Conservation (phyloP, 2,113 vertebrate species). For the Chaetodon trifascialis region DNA sequence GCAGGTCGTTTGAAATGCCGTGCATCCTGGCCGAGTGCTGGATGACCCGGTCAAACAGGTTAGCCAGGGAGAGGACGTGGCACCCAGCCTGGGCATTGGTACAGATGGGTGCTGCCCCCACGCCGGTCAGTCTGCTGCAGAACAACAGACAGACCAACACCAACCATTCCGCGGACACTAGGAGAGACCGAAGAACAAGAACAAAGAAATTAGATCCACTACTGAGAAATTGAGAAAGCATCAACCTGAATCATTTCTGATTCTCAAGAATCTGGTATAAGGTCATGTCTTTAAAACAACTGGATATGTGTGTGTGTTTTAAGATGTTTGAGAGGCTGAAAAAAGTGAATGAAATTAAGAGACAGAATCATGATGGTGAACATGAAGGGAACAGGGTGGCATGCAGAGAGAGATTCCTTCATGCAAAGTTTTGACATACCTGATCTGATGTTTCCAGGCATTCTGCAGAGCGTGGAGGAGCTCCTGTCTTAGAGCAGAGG, state of each 20-base stretch:
- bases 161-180: constrained; percentile 43
- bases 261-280: neutral
- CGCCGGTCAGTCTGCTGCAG: constrained; percentile 20
- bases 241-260: neutral
- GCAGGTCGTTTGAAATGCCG: constrained; percentile 84
- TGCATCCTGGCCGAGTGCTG: constrained; percentile 87
- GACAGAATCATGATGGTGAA: neutral
- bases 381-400: neutral
- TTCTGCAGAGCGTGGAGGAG: constrained; percentile 45
- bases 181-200: neutral
- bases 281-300: neutral
- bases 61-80: constrained; percentile 75
- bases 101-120: constrained; percentile 71
- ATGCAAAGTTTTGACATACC: constrained; percentile 49
- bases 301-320: neutral
- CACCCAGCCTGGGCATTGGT: constrained; percentile 67
- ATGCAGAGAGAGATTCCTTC: neutral
- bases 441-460: constrained; percentile 69
- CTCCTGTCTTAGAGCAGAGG: constrained; percentile 10
- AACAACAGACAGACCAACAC: constrained; percentile 53
- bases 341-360: neutral
- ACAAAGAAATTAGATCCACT: neutral
- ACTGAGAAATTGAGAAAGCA: neutral
- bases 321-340: neutral
- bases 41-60: constrained; percentile 87